These are phyloP conservation scores for Embidobia sp. DNA, from an alignment of 2,888 invertebrate species.

Conservation along the genomic window DNA sequence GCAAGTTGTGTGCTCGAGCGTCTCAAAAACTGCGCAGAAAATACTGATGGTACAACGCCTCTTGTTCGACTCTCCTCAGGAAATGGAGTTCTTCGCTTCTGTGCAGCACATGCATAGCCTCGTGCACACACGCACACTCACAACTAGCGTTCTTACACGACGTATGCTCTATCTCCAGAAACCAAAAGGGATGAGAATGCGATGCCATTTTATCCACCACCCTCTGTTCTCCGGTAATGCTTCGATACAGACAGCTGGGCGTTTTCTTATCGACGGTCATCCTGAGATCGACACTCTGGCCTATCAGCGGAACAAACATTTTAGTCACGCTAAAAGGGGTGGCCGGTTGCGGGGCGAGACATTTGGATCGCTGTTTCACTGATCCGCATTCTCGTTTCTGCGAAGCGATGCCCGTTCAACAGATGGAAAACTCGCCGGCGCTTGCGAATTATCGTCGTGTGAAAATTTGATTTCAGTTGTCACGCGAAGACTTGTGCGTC, in stretches of 20 bases:
- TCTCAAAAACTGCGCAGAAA: constrained; percentile 34
- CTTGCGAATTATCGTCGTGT: constrained; percentile 14
- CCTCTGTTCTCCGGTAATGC: constrained; percentile 16
- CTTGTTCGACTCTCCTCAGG: constrained; percentile 35
- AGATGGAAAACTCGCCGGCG: constrained; percentile 3
- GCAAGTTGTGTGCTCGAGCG: constrained; percentile 5
- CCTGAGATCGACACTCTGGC: too few species aligned
- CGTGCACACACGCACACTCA: constrained; percentile 6
- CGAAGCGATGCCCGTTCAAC: constrained; percentile 29
- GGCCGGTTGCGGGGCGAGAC: too few species aligned
- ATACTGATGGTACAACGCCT: constrained; percentile 44
- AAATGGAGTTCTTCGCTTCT: constrained; percentile 51
- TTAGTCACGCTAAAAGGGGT: too few species aligned
- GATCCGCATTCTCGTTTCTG: constrained; percentile 1
- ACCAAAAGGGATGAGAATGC: constrained; percentile 53
- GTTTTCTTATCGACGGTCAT: too few species aligned
- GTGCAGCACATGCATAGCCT: background rate
- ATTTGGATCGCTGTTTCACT: too few species aligned
- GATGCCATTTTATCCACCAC: constrained; percentile 31
- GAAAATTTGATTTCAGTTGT: constrained; percentile 46
- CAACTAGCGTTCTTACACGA: constrained; percentile 4
- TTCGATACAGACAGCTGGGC: constrained; percentile 26
- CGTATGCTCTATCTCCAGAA: constrained; percentile 45
- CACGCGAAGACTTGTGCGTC: constrained; percentile 21
- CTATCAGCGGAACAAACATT: too few species aligned